Percentiles rank a stretch among this genome's conserved stretches.
These are phyloP conservation scores for Acanthurus lineatus DNA, from an alignment of 2,797 vertebrate genomes.

Conservation along the genomic window DNA sequence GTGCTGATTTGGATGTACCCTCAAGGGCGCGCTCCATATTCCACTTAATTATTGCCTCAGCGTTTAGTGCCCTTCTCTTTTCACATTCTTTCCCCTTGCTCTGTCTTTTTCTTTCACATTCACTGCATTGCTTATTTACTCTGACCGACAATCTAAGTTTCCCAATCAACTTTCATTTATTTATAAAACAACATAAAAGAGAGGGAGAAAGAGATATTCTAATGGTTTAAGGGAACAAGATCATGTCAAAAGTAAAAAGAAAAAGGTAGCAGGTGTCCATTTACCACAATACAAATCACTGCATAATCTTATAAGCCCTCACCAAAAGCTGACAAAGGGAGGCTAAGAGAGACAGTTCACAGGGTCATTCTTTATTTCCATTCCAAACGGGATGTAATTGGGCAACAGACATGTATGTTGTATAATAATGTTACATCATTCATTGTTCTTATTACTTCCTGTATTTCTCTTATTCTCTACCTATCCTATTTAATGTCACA, in stretches of 20 bases:
- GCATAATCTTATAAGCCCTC: slow-evolving; percentile 53
- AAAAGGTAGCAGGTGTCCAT: slow-evolving; percentile 42
- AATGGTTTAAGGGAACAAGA: slow-evolving; percentile 28
- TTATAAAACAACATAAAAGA: slow-evolving; percentile 38
- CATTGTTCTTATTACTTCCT: not conserved
- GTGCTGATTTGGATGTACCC: slow-evolving; percentile 66
- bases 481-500: not conserved
- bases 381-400: not conserved
- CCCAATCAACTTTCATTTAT: slow-evolving; percentile 37
- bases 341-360: slow-evolving; percentile 24
- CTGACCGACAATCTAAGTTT: slow-evolving; percentile 60
- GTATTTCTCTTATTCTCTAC: not conserved
- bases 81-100: slow-evolving; percentile 3
- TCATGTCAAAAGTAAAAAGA: slow-evolving; percentile 38
- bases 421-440: not conserved
- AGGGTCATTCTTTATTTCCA: slow-evolving; percentile 14
- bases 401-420: not conserved
- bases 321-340: slow-evolving; percentile 47
- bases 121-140: slow-evolving; percentile 16
- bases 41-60: slow-evolving; percentile 67
- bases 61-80: slow-evolving; percentile 43
- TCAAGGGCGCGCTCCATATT: slow-evolving; percentile 63
- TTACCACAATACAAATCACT: slow-evolving; percentile 41
- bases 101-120: not conserved
- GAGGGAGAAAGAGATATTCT: slow-evolving; percentile 24